Percentiles rank a stretch among this genome's conserved stretches.
Conservation (phyloP, 1,140 invertebrate genomes). For the Camponotus vicinus region DNA sequence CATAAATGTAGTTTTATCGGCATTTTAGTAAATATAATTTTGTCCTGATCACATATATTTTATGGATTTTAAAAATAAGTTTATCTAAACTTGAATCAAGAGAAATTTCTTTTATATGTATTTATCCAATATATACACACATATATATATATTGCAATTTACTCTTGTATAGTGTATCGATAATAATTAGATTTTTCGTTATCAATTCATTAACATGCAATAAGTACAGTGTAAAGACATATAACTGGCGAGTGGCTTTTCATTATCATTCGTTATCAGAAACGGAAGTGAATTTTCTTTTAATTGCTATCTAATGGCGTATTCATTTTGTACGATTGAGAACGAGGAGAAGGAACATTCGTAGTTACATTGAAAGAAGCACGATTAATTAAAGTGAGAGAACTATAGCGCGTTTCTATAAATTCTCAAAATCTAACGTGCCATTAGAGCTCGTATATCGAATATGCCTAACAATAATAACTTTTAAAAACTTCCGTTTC, state of each 20-base stretch:
- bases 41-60: not conserved
- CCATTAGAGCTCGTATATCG: not conserved
- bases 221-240: not conserved
- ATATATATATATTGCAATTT: not conserved
- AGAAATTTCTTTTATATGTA: conserved; percentile 12
- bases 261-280: conserved; percentile 66
- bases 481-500: not conserved
- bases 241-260: conserved; percentile 66
- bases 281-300: not conserved
- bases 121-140: not conserved
- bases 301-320: not conserved
- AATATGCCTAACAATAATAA: conserved; percentile 22
- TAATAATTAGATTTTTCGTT: conserved; percentile 30
- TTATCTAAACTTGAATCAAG: not conserved
- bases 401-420: not conserved
- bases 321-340: not conserved
- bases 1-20: not conserved
- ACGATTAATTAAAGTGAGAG: not conserved
- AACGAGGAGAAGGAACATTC: not conserved
- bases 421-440: not conserved
- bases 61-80: not conserved
- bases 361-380: not conserved
- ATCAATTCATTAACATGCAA: not conserved
- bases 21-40: not conserved
- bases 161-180: not conserved